These are phyloP conservation scores for Thermophis baileyi DNA, from an alignment of 2,113 vertebrate species.

Conservation along the genomic window DNA sequence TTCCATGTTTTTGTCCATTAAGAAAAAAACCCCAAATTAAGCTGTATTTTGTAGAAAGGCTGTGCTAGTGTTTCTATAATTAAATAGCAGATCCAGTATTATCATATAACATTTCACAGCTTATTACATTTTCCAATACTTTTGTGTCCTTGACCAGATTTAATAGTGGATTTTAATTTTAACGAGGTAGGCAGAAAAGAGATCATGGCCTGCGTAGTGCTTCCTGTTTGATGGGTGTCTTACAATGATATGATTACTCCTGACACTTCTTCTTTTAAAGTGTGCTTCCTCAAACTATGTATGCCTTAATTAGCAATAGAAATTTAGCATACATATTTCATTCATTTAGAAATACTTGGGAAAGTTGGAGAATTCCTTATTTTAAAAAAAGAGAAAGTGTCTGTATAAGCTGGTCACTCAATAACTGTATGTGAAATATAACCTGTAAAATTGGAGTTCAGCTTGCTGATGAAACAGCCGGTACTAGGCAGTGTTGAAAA, in stretches of 20 bases:
- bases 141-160: not conserved
- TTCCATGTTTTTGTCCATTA: not conserved
- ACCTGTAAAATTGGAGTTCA: not conserved
- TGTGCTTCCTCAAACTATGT: not conserved
- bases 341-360: not conserved
- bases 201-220: not conserved
- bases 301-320: not conserved
- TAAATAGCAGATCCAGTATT: not conserved
- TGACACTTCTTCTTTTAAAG: not conserved
- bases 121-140: not conserved
- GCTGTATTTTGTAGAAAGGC: not conserved
- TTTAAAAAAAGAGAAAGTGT: not conserved
- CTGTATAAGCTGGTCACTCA: not conserved
- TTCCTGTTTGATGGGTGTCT: not conserved
- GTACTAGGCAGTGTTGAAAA: not conserved
- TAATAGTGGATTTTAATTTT: not conserved
- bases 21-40: not conserved
- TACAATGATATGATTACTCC: not conserved
- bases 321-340: not conserved
- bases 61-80: not conserved
- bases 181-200: not conserved
- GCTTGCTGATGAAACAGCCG: not conserved
- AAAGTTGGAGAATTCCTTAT: not conserved
- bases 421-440: not conserved
- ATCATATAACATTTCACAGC: not conserved